Percentiles rank a stretch among this genome's conserved stretches.
Evolutionary conservation across 2,888 invertebrate genomes (phyloP).

Genomic region (Ormyrus rosae): DNA sequence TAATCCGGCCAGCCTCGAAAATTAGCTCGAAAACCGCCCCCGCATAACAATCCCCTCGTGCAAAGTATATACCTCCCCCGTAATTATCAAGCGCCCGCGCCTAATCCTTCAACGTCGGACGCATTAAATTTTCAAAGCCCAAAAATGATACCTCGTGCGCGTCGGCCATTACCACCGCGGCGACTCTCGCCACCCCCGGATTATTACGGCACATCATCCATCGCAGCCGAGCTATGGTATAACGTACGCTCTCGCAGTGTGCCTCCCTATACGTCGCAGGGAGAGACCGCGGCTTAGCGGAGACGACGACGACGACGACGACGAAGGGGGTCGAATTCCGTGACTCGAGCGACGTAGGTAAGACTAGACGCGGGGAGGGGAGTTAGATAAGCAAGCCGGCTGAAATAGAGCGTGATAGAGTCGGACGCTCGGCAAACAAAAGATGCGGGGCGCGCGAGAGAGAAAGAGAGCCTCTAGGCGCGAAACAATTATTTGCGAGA

Average conservation of each 20-base stretch:
- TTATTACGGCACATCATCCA: slow-evolving; percentile 3
- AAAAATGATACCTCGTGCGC: too few species aligned
- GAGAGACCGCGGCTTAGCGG: too few species aligned
- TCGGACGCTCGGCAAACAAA: slow-evolving; percentile 21
- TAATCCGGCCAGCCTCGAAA: too few species aligned
- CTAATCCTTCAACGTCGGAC: too few species aligned
- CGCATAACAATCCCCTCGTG: too few species aligned
- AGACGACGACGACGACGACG: too few species aligned
- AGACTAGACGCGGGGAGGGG: background rate
- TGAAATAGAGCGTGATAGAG: slow-evolving; percentile 22
- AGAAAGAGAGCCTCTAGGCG: background rate
- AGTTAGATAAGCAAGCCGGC: background rate
- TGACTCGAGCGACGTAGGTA: background rate
- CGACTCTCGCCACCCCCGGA: background rate
- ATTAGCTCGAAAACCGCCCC: too few species aligned
- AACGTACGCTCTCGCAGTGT: background rate
- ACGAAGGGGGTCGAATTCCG: background rate
- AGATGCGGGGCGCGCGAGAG: background rate
- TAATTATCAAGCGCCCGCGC: too few species aligned
- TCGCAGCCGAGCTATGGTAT: background rate
- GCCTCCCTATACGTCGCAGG: too few species aligned
- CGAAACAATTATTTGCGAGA: slow-evolving; percentile 15
- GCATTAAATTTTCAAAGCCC: too few species aligned
- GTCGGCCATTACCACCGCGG: too few species aligned
- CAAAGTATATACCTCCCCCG: too few species aligned